A percentile compares a stretch with the other conserved stretches of the same genome.
phyloP scores from a whole-genome alignment of 2,113 vertebrate genomes.

The Sinosuthora webbiana region DNA sequence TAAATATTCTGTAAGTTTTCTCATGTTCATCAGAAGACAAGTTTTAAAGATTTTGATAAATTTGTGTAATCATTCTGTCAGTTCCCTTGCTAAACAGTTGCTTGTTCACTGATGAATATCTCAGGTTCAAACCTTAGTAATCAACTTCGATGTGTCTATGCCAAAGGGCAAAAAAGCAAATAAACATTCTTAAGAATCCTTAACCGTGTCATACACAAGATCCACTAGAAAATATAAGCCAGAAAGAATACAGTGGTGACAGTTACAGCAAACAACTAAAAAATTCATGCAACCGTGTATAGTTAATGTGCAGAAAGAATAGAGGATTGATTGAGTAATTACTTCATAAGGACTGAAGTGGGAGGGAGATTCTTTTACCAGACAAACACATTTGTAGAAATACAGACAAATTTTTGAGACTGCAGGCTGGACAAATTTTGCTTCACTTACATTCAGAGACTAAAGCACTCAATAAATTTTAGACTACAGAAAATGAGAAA shows the following conservation, averaged over 20 bases:
- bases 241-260: not conserved
- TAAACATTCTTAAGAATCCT: not conserved
- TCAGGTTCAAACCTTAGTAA: not conserved
- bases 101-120: not conserved
- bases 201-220: not conserved
- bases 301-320: not conserved
- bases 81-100: not conserved
- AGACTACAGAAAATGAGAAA: not conserved
- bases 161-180: not conserved
- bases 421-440: not conserved
- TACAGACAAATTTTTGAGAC: not conserved
- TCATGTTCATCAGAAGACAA: not conserved
- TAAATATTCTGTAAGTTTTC: not conserved
- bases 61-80: not conserved
- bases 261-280: not conserved
- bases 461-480: not conserved
- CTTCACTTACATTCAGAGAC: not conserved
- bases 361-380: not conserved
- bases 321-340: not conserved
- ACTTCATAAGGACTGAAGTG: not conserved
- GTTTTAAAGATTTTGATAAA: not conserved
- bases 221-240: not conserved
- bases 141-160: not conserved
- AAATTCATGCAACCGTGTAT: not conserved
- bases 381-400: not conserved